Base-by-base conservation (phyloP, 2,888 invertebrate genomes). In the Tipula vernalis region DNA sequence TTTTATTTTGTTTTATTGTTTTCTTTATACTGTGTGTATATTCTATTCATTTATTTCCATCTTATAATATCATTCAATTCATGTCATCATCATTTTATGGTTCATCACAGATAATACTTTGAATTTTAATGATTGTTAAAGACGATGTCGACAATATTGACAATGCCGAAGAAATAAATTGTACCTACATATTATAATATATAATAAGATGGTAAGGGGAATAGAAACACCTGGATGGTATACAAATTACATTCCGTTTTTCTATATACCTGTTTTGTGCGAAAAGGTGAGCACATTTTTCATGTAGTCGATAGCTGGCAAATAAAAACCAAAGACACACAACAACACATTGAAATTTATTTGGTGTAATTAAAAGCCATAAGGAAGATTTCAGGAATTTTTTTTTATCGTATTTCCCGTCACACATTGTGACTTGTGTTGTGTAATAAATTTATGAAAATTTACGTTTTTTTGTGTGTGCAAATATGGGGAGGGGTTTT, bases 51-150 rank as follows among this genome's bases (percentile, higher is more conserved):
- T 71, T 71, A 71, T 71, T 71, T 84, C 39, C 39, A 39, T 84
- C 39, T 84, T 84, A 28, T 28, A 39, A 84, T 84, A 84, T n/a
- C 84, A 84, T 84, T 84, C 84, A 84, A 84, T 39, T 84, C 84
- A 41, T 84, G 84, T 84, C 84, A 84, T 84, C 84, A 36, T 39
- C 84, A 41, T 84, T 84, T 84, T 84, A 84, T 84, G 84, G 84
- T 84, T 84, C 84, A 84, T 84, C 84, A 84, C 39, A 84, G 84
- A 84, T 84, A 39, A 84, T 84, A 71, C 71, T 71, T 71, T 71
- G 71, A 71, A 71, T 71, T 71, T 71, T 71, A 71, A 71, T 71
- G 71, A 71, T 71, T 71, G 71, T 10, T 71, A 71, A 71, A 71
- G 71, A 71, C 28, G 71, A 28, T 28, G 28, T 10, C 71, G 71